Base-by-base conservation (phyloP, 2,113 vertebrate genomes). In the Microtus ochrogaster region DNA sequence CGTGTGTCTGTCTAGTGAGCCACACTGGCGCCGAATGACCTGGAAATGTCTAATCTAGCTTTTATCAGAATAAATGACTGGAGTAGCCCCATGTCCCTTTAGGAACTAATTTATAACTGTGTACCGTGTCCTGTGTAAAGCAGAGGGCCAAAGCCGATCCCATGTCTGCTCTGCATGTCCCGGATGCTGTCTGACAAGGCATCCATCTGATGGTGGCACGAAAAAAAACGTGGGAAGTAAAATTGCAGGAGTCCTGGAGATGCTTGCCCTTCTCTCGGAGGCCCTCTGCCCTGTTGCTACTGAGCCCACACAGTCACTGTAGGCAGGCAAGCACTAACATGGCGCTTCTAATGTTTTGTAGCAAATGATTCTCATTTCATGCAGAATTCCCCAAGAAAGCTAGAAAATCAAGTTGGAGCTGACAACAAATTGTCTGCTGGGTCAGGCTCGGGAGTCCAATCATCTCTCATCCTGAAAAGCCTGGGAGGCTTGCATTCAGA, bases 1-100 rank as follows among this genome's bases (percentile, higher is more conserved):
- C 49, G 55, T 95, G 68, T 96, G 77, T 93, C 89, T 96, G 77
- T 93, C 89, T 93, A 91, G 94, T 95, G 89, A 95, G 72, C 92
- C 78, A 68, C 49, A 44, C 26, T 49, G 85, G 83, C 12, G 68
- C 77, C 94, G 83, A 97, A 76, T 97, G 95, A 97, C 94, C 96
- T 97, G 93, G 92, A 97, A 97, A 96, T 94, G 77, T 91, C 91
- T 84, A 78, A 78, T 92, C 39, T 41, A 94, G 96, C 95, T 94
- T 97, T 94, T 96, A 91, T 97, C 96, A 95, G 91, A 97, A 91
- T 90, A 92, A 94, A 95, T 96, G 89, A 96, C 65, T 76, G 49
- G 41, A 49, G 73, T 95, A 65, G 9, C n/a, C 33, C 92, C 86
- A 22, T 11, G 47, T 87, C 73, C 79, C 61, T 68, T 89, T 26